Base-by-base conservation (phyloP, 2,888 invertebrate genomes). In the Adela reaumurella region DNA sequence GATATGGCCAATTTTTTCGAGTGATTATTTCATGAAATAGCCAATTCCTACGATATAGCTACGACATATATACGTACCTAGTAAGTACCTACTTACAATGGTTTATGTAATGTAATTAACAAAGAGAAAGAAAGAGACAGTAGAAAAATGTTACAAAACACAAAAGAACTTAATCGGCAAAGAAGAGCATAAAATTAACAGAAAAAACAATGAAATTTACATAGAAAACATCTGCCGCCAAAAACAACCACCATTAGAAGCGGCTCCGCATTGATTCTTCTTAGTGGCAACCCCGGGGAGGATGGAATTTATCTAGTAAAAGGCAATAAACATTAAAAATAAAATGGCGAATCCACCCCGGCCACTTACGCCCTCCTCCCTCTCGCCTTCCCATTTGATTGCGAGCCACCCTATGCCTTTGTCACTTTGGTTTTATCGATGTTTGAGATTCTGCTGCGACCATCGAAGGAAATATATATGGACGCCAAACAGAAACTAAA, bases 121-220 rank as follows among this genome's bases (percentile, higher is more conserved):
- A n/a, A n/a, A n/a, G n/a, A n/a, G n/a, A n/a, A n/a, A n/a, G n/a
- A n/a, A n/a, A n/a, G n/a, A n/a, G n/a, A n/a, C n/a, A n/a, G n/a
- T n/a, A n/a, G n/a, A n/a, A n/a, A n/a, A n/a, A 24, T 24, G 4
- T 24, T 24, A 24, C 24, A 4, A 24, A 24, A 24, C 24, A 24
- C 64, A 64, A 61, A 63, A 59, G 61, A 63, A 65, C 68, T 74
- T 71, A 74, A 76, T 77, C 69, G 76, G 70, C 68, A 76, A 74
- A 71, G 65, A 62, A 58, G 63, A 61, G 65, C 74, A 76, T 77
- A 76, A 77, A 76, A 77, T 77, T 77, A 76, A 74, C 16, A 45
- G 74, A 76, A 76, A 77, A 78, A 76, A 77, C 77, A 74, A 76
- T 77, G 70, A 74, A 72, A 78, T 78, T 78, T 68, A 74, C 77